A percentile compares a stretch with the other conserved stretches of the same genome.
These are phyloP conservation scores for Galbula dea DNA, from an alignment of 2,113 vertebrate species.

Conservation along the genomic window DNA sequence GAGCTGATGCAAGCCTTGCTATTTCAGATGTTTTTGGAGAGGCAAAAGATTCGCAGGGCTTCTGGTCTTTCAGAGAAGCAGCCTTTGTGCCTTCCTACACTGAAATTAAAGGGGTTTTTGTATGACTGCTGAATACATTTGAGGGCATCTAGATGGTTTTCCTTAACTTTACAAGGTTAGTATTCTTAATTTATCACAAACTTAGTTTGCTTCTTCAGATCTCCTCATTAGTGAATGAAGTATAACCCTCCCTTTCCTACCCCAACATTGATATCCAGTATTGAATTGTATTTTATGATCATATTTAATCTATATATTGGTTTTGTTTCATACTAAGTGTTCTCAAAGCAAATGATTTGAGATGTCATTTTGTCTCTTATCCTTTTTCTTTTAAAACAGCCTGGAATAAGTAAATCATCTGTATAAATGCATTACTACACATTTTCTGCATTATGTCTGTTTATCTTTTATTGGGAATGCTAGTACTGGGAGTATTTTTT, in stretches of 20 bases:
- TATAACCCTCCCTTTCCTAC: neutral
- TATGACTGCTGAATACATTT: neutral
- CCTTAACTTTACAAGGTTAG: neutral
- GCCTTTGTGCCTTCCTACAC: neutral
- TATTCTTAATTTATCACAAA: neutral
- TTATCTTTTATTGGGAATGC: neutral
- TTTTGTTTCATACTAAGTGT: neutral
- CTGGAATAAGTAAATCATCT: neutral
- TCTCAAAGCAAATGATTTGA: neutral
- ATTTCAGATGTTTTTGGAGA: neutral
- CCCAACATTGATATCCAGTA: neutral
- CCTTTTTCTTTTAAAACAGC: neutral
- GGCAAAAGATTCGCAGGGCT: neutral
- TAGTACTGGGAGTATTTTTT: neutral
- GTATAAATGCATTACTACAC: neutral
- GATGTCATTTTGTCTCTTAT: neutral
- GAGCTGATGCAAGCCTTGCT: neutral
- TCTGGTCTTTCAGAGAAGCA: neutral
- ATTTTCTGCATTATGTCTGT: neutral
- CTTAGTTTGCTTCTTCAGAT: neutral
- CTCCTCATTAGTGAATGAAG: constrained; percentile 36
- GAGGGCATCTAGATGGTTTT: neutral
- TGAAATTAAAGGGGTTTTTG: neutral
- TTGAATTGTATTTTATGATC: constrained; percentile 20
- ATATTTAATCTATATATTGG: neutral